phyloP scores from a whole-genome alignment of 2,113 vertebrate species.

The Bubo bubo region DNA sequence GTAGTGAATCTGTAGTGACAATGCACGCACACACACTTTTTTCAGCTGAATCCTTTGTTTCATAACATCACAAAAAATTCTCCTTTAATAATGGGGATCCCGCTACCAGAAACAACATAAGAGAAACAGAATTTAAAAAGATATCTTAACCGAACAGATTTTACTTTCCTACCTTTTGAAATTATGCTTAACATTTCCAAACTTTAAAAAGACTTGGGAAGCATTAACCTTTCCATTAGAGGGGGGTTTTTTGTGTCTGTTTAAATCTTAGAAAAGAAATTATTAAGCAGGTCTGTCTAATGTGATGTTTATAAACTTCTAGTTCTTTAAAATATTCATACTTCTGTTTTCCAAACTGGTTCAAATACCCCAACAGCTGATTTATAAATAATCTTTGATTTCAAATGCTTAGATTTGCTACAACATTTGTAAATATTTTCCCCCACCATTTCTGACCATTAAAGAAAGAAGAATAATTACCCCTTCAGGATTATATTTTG shows the following conservation, averaged over 20 bases:
- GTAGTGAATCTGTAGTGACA: not conserved
- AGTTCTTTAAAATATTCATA: not conserved
- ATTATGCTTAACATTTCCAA: not conserved
- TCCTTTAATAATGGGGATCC: not conserved
- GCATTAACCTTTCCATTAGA: not conserved
- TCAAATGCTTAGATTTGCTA: not conserved
- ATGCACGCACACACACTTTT: not conserved
- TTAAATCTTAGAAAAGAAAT: not conserved
- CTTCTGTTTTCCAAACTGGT: not conserved
- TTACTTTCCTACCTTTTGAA: not conserved
- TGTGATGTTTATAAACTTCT: not conserved
- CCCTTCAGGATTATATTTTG: slow-evolving; percentile 95
- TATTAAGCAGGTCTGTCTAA: not conserved
- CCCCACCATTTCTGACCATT: not conserved
- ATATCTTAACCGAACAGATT: not conserved
- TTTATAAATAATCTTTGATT: not conserved
- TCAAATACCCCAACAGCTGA: not conserved
- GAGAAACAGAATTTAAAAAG: not conserved
- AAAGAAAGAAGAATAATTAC: slow-evolving; percentile 75
- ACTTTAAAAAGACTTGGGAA: not conserved
- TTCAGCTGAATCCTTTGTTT: not conserved
- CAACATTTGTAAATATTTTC: not conserved
- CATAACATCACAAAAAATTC: not conserved
- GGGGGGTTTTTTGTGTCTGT: accelerated
- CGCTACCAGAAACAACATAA: not conserved